Conservation (phyloP, 2,797 vertebrate genomes). For the Tragelaphus eurycerus region DNA sequence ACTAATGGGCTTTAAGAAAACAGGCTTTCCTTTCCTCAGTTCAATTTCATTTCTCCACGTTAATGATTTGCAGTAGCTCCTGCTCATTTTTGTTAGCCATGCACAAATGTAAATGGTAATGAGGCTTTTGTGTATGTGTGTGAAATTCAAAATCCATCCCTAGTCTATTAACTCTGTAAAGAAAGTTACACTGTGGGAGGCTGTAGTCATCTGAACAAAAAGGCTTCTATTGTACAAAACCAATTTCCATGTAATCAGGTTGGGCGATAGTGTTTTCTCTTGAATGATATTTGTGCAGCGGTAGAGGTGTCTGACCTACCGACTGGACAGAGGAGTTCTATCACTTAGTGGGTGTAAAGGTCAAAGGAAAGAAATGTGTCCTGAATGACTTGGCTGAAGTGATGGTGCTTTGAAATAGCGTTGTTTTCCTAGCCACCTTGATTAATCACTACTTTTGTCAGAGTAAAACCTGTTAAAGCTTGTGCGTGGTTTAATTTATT, state of each 20-base stretch:
- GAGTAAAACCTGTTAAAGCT: slow-evolving; percentile 67
- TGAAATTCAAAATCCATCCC: slow-evolving; percentile 71
- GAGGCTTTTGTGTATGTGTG: slow-evolving; percentile 60
- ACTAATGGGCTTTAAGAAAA: slow-evolving; percentile 68
- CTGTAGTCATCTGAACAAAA: slow-evolving; percentile 39
- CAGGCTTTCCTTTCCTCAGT: slow-evolving; percentile 50
- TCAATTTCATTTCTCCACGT: slow-evolving; percentile 64
- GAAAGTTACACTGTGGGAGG: slow-evolving; percentile 63
- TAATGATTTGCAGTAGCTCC: slow-evolving; percentile 71
- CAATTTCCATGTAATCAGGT: slow-evolving; percentile 58
- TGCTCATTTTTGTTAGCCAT: slow-evolving; percentile 74
- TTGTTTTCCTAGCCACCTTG: not conserved
- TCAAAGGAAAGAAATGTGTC: slow-evolving; percentile 30
- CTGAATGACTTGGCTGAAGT: slow-evolving; percentile 34
- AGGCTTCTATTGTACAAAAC: slow-evolving; percentile 51
- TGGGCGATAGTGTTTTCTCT: slow-evolving; percentile 52
- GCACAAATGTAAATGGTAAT: slow-evolving; percentile 59
- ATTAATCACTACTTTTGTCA: not conserved
- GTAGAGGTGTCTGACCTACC: slow-evolving; percentile 32
- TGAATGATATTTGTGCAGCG: slow-evolving; percentile 45
- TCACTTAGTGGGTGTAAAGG: slow-evolving; percentile 25
- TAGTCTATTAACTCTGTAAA: slow-evolving; percentile 70
- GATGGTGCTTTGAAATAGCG: not conserved
- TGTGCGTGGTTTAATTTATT: slow-evolving; percentile 70
- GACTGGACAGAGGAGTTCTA: not conserved